Evolutionary conservation across 2,113 vertebrate species (phyloP).

Genomic region (Eurypyga helias): DNA sequence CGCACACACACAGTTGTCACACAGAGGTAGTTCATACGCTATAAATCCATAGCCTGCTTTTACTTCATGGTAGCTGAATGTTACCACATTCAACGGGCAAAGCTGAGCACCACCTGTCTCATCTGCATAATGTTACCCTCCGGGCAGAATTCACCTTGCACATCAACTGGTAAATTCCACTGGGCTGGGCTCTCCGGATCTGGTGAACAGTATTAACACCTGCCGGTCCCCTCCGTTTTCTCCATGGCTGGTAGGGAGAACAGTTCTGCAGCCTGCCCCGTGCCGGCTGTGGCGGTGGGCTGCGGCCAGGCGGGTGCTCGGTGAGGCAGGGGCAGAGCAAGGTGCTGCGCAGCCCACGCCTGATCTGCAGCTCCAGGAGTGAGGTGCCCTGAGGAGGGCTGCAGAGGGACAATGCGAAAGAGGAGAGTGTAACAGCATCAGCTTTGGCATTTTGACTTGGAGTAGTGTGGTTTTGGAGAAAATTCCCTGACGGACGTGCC

Average conservation of each 20-base stretch:
- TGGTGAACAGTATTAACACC: background rate
- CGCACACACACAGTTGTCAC: background rate
- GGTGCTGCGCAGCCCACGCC: background rate
- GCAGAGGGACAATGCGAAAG: background rate
- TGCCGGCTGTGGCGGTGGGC: background rate
- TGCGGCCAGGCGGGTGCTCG: rapidly evolving
- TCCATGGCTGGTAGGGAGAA: background rate
- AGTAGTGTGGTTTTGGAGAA: background rate
- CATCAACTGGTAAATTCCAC: background rate
- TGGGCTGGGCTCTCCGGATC: background rate
- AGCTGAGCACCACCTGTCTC: background rate
- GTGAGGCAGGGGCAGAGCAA: background rate
- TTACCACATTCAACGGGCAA: background rate
- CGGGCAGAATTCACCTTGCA: background rate
- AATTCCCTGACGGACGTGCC: background rate
- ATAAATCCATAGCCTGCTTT: background rate
- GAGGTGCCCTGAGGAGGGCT: background rate
- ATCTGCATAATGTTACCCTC: background rate
- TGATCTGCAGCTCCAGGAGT: background rate
- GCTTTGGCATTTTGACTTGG: background rate
- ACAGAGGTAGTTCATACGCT: background rate
- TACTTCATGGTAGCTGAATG: background rate
- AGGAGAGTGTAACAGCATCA: background rate
- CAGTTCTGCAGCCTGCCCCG: background rate
- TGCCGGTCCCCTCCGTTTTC: background rate